Conservation (phyloP, 2,888 invertebrate species). For the Ptilodon capucinus region DNA sequence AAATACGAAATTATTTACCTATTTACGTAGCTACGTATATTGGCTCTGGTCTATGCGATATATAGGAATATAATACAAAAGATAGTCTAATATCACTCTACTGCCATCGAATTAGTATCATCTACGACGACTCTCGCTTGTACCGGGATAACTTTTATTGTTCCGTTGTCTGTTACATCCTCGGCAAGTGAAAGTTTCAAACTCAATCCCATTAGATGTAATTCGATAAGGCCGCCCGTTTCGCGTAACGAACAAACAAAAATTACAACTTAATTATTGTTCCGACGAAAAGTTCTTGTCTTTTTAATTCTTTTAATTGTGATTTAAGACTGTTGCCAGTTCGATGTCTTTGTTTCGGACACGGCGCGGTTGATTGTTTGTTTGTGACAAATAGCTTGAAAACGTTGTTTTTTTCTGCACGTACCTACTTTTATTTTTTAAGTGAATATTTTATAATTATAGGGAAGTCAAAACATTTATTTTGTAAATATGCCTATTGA, state of each 20-base stretch:
- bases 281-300: conserved; percentile 49
- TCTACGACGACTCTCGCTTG: background rate
- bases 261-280: conserved; percentile 61
- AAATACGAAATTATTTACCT: too few species aligned
- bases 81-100: background rate
- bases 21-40: too few species aligned
- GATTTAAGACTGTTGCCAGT: conserved; percentile 51
- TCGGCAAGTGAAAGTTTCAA: background rate
- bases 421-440: background rate
- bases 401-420: background rate
- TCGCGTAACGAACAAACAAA: conserved; percentile 54
- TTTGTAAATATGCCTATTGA: too few species aligned
- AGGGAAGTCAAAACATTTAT: background rate
- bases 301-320: conserved; percentile 63
- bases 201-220: conserved; percentile 30
- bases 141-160: background rate
- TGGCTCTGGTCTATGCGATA: too few species aligned
- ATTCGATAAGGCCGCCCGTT: conserved; percentile 6
- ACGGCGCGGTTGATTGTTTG: conserved; percentile 8
- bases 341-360: conserved; percentile 38
- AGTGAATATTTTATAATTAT: too few species aligned
- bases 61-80: background rate
- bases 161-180: background rate
- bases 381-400: background rate
- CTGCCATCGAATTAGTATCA: background rate